These are phyloP conservation scores for Trinorchestia longiramus DNA, from an alignment of 1,140 invertebrate species.

Conservation along the genomic window DNA sequence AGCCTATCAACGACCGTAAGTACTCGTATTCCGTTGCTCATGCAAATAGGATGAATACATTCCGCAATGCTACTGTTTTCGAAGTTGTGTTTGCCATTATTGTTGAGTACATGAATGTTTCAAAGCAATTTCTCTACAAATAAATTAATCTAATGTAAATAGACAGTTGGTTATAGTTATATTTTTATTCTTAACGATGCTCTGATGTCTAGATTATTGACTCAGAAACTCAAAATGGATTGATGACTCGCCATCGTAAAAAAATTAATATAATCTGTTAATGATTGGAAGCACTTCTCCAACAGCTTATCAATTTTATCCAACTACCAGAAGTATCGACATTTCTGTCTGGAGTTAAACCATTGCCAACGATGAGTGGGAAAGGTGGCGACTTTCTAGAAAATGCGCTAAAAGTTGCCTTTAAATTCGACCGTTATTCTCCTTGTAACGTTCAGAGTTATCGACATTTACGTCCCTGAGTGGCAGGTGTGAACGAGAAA, in stretches of 20 bases:
- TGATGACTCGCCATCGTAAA: neutral
- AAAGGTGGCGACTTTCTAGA: neutral
- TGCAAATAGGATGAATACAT: neutral
- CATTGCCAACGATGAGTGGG: neutral
- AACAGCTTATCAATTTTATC: neutral
- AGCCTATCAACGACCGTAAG: too few relatives aligned
- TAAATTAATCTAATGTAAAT: neutral
- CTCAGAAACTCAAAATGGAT: neutral
- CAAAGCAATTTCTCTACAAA: neutral
- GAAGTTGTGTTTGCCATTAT: neutral
- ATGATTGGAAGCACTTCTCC: neutral
- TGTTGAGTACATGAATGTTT: neutral
- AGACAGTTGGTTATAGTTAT: neutral
- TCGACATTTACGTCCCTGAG: neutral
- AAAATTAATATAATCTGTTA: neutral
- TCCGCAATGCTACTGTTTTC: neutral
- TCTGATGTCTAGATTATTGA: neutral
- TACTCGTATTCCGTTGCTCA: neutral
- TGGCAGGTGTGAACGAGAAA: neutral
- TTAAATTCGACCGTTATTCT: neutral
- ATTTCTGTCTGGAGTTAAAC: neutral
- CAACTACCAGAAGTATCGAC: neutral
- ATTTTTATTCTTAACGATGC: neutral
- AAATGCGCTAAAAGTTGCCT: neutral
- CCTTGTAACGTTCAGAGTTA: neutral